These are phyloP conservation scores for Zaprionus kolodkinae DNA, from an alignment of 1,140 invertebrate species.

Conservation along the genomic window DNA sequence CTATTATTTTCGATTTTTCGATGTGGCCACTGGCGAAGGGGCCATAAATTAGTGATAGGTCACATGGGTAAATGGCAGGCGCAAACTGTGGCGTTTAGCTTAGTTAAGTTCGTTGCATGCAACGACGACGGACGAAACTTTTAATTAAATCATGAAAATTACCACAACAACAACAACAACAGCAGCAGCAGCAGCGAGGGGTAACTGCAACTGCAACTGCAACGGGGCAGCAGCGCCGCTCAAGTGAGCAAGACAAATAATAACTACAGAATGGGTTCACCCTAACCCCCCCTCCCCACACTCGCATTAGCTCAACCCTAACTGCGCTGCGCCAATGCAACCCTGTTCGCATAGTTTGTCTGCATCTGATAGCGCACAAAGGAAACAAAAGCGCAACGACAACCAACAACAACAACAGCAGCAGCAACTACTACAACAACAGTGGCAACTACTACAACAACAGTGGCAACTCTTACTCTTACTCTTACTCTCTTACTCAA, in stretches of 20 bases:
- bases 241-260: slow-evolving; percentile 61
- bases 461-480: neutral
- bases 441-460: neutral
- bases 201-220: slow-evolving; percentile 5
- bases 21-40: neutral
- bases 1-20: slow-evolving; percentile 28
- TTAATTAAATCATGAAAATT: slow-evolving; percentile 74
- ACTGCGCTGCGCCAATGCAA: slow-evolving; percentile 16
- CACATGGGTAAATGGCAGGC: slow-evolving; percentile 18
- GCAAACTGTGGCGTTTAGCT: slow-evolving; percentile 18
- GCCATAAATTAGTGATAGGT: slow-evolving; percentile 40
- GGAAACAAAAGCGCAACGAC: slow-evolving; percentile 48
- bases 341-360: slow-evolving; percentile 52
- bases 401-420: slow-evolving; percentile 4
- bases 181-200: neutral
- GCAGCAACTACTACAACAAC: slow-evolving; percentile 8
- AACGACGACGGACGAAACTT: slow-evolving; percentile 42
- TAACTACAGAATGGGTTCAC: slow-evolving; percentile 2
- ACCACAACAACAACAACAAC: slow-evolving; percentile 3
- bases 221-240: neutral
- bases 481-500: neutral
- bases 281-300: neutral
- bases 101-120: slow-evolving; percentile 49
- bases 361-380: slow-evolving; percentile 66
- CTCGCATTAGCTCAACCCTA: neutral